phyloP scores from a whole-genome alignment of 2,797 vertebrate species.

The Tamandua tetradactyla region DNA sequence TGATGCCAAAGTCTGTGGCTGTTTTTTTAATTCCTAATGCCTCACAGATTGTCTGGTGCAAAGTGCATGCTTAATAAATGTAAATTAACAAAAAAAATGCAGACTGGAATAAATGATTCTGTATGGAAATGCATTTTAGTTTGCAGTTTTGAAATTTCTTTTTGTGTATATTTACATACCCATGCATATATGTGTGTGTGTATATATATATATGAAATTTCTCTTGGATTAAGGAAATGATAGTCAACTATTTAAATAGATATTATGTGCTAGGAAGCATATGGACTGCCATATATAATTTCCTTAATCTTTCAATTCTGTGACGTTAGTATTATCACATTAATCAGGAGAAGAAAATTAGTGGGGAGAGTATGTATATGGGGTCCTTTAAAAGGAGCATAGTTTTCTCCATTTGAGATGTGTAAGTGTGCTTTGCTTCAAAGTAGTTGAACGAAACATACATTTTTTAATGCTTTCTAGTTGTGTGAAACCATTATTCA shows the following conservation, averaged over 20 bases:
- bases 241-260: background rate
- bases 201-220: background rate
- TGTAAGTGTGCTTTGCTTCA: background rate
- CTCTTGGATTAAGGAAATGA: constrained; percentile 22
- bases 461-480: background rate
- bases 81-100: background rate
- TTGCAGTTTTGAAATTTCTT: background rate
- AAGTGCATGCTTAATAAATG: background rate
- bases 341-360: constrained; percentile 17
- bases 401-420: background rate
- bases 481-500: background rate
- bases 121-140: background rate
- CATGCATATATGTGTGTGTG: background rate
- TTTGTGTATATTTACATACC: background rate
- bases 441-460: background rate
- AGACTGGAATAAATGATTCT: background rate
- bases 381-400: background rate
- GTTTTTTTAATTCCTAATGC: background rate
- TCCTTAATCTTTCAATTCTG: constrained; percentile 1
- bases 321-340: background rate
- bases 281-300: background rate
- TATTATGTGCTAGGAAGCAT: background rate
- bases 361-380: background rate
- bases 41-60: background rate
- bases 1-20: background rate